A percentile compares a stretch with the other conserved stretches of the same genome.
Evolutionary conservation across 1,140 invertebrate species (phyloP).

Genomic region (Drosophila teissieri): DNA sequence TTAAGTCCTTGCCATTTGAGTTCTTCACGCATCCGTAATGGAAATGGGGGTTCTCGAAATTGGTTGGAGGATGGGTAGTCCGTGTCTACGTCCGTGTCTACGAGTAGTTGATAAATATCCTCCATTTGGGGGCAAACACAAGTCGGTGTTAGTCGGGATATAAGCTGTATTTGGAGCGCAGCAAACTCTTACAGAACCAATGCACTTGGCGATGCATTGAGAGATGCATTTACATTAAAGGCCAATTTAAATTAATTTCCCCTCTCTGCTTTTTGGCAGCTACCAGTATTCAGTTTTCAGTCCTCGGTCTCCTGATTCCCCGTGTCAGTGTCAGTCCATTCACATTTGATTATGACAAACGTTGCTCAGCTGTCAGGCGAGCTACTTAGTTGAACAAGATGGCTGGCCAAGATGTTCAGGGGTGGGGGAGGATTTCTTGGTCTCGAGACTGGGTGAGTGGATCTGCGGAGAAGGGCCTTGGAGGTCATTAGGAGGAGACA

Average conservation of each 20-base stretch:
- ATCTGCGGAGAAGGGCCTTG: conserved; percentile 15
- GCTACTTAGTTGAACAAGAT: conserved; percentile 75
- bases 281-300: conserved; percentile 60
- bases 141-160: conserved; percentile 75
- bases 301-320: conserved; percentile 21
- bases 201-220: conserved; percentile 69
- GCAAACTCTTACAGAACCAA: conserved; percentile 23
- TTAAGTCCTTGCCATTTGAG: conserved; percentile 81
- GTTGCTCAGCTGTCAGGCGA: conserved; percentile 78
- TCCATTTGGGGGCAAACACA: conserved; percentile 72
- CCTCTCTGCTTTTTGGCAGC: conserved; percentile 60
- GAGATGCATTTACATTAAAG: conserved; percentile 84
- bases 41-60: conserved; percentile 18
- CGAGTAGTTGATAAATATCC: conserved; percentile 70
- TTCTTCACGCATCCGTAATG: conserved; percentile 74
- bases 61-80: conserved; percentile 20
- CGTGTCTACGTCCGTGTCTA: conserved; percentile 39
- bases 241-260: conserved; percentile 83
- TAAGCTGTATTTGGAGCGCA: conserved; percentile 74
- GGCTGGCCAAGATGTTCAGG: conserved; percentile 35
- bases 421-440: conserved; percentile 2
- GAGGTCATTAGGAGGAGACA: conserved; percentile 68
- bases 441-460: conserved; percentile 29
- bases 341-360: conserved; percentile 83
- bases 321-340: conserved; percentile 70